phyloP scores from a whole-genome alignment of 2,888 invertebrate genomes.

The Zhuqinia jingwanae region DNA sequence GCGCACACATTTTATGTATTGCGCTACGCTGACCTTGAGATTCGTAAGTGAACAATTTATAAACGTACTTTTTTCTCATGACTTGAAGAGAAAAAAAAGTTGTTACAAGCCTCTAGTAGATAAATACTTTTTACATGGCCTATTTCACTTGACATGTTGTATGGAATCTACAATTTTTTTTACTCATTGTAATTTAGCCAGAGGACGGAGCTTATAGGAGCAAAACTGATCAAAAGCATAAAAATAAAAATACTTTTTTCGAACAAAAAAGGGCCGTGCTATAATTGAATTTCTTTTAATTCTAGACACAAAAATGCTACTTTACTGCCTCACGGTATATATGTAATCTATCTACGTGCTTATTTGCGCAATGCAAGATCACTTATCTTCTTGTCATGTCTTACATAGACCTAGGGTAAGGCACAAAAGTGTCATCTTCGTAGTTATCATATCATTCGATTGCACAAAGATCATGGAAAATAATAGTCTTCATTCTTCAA shows the following conservation, averaged over 20 bases:
- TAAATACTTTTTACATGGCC: conserved; percentile 23
- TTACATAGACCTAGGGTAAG: conserved; percentile 15
- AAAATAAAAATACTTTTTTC: background rate
- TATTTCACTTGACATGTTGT: conserved; percentile 15
- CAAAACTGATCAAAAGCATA: background rate
- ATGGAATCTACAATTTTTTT: background rate
- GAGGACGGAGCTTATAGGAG: background rate
- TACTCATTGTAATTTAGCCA: too few relatives aligned
- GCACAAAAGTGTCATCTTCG: background rate
- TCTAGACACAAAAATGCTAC: background rate
- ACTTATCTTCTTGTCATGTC: background rate
- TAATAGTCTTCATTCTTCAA: background rate
- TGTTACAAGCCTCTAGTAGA: conserved; percentile 5
- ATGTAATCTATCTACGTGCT: too few relatives aligned
- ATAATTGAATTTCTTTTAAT: background rate
- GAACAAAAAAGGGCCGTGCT: background rate
- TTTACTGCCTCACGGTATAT: background rate
- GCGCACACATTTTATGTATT: background rate
- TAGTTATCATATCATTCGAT: background rate
- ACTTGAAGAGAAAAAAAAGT: conserved; percentile 8
- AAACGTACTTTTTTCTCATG: conserved; percentile 54
- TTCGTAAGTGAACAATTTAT: conserved; percentile 38
- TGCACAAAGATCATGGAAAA: conserved; percentile 14
- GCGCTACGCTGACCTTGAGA: conserved; percentile 60
- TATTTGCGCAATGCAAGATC: background rate